Conservation (phyloP, 1,140 invertebrate genomes). For the Polypedilum pembai region DNA sequence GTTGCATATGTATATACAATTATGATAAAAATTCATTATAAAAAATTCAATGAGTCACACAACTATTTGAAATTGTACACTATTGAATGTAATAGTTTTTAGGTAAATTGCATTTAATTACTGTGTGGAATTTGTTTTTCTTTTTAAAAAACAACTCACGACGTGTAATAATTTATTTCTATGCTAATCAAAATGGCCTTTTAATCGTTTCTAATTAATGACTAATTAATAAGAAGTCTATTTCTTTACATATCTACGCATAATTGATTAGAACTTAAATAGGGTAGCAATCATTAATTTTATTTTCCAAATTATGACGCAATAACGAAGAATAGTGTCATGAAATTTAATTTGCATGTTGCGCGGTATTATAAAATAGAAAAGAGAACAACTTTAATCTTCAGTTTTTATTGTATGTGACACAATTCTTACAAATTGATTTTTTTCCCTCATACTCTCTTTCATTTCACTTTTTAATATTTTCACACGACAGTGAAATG, state of each 20-base stretch:
- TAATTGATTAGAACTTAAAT: no score
- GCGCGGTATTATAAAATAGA: background rate
- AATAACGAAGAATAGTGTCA: no score
- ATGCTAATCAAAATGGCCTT: conserved; percentile 11
- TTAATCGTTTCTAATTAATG: background rate
- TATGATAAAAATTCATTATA: no score
- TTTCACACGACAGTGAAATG: background rate
- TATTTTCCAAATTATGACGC: no score
- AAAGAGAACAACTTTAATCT: background rate
- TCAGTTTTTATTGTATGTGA: background rate
- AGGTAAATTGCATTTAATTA: conserved; percentile 4
- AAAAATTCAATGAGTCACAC: no score
- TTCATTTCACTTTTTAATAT: background rate
- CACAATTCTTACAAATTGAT: background rate
- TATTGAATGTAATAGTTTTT: background rate
- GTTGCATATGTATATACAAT: no score
- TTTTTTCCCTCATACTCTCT: background rate
- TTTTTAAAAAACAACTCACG: background rate
- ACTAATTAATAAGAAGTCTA: no score
- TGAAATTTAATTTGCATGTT: background rate
- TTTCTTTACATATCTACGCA: no score
- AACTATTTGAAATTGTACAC: no score
- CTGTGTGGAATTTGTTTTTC: background rate
- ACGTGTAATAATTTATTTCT: background rate
- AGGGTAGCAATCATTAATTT: no score